Evolutionary conservation across 23 tunicate species (phyloP).

Genomic region (Styela clava): DNA sequence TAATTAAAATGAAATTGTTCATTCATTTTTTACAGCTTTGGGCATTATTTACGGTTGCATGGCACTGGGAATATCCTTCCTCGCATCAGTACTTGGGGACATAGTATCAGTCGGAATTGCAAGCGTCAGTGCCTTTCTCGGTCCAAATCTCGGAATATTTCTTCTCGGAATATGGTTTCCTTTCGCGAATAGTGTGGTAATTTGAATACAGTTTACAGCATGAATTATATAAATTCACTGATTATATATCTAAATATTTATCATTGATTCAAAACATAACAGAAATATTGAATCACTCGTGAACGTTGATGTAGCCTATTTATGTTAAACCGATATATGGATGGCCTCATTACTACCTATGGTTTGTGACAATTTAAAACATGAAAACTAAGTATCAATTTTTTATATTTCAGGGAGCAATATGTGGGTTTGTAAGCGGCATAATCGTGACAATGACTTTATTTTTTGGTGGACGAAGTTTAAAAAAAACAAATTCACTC

Average conservation of each 20-base stretch:
- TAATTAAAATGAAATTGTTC: too few relatives aligned
- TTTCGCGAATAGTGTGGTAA: conserved; percentile 11
- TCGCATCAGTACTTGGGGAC: conserved; percentile 2
- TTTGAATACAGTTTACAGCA: too few relatives aligned
- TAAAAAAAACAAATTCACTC: neutral
- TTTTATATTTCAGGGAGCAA: neutral
- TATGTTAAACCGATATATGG: too few relatives aligned
- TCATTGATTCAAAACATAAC: too few relatives aligned
- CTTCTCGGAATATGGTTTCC: conserved; percentile 19
- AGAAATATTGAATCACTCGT: too few relatives aligned
- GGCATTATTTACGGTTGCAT: neutral
- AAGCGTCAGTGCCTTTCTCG: neutral
- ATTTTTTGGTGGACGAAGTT: neutral
- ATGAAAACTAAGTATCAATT: too few relatives aligned
- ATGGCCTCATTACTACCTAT: too few relatives aligned
- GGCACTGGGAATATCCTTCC: conserved; percentile 1
- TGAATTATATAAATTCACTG: too few relatives aligned
- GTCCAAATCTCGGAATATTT: conserved; percentile 6
- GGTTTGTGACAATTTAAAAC: too few relatives aligned
- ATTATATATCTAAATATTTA: too few relatives aligned
- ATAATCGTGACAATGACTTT: neutral
- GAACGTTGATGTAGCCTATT: too few relatives aligned
- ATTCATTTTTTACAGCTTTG: neutral
- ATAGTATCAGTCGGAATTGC: conserved; percentile 5
- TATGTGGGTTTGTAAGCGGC: neutral